Evolutionary conservation across 1,140 invertebrate species (phyloP), one percentile per base, ranked within the genome.

Genomic region (Steinernema khuongi): DNA sequence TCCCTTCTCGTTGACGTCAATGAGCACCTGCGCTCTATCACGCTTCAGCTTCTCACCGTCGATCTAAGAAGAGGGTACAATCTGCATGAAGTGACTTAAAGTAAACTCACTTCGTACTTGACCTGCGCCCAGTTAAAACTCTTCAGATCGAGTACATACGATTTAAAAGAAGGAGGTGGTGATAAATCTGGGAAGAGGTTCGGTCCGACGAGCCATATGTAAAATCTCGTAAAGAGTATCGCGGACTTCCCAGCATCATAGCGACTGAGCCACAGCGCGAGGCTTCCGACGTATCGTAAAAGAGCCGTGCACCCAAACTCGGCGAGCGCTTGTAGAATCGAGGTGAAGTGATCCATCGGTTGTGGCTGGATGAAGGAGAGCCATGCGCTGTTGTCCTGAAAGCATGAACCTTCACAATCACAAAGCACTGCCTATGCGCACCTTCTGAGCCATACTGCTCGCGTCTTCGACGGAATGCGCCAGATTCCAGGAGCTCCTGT

Each of bases 1-100:
- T 60, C 50, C 50, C 50, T 60, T 60, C 50, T 14, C 26, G 50
- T 60, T 60, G 2, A 60, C 50, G 50, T 60, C 50, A 26, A 60
- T 26, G 7, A 60, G 50, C 4, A 11, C 19, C 22, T 60, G 50
- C 50, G 50, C 22, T 14, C 26, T 60, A 26, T 60, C 26, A n/a
- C n/a, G n/a, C 50, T 60, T 11, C 14, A 60, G 50, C 50, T 60
- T 22, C 7, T 60, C 4, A 22, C 19, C 4, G 50, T 60, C 22
- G 50, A 22, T 60, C 50, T 60, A 14, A 60, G 26, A 22, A 60
- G 26, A 14, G 4, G 14, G 7, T 60, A 14, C 7, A 60, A 17
- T 60, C 26, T n/a, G n/a, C n/a, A n/a, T n/a, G n/a, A n/a, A n/a
- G 19, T 17, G 50, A 7, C 50, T 14, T 17, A 60, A 7, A 60